Evolutionary conservation across 2,113 vertebrate genomes (phyloP).

Genomic region (Odobenus rosmarus): DNA sequence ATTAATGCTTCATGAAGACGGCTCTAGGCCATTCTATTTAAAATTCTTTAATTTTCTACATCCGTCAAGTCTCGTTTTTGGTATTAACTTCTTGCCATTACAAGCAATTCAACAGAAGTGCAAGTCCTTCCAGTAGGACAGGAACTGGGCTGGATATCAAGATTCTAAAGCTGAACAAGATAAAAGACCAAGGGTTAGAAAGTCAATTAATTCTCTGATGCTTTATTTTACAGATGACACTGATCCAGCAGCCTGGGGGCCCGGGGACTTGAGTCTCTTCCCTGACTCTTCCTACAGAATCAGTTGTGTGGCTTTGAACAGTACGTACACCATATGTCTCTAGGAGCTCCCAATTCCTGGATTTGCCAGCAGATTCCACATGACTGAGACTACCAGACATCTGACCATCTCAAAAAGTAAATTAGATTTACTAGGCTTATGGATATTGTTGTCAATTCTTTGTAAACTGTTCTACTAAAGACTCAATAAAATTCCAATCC

Average conservation of each 20-base stretch:
- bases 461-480: no score
- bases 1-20: not conserved
- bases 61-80: not conserved
- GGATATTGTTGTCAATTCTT: no score
- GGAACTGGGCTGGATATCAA: not conserved
- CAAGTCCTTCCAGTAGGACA: not conserved
- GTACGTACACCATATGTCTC: not conserved
- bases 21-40: not conserved
- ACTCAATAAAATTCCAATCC: no score
- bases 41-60: not conserved
- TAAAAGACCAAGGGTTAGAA: not conserved
- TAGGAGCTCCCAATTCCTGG: not conserved
- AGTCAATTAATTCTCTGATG: not conserved
- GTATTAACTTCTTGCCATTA: not conserved
- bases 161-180: no score
- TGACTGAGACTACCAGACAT: not conserved
- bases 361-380: not conserved
- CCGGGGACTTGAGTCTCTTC: accelerated
- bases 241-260: not conserved
- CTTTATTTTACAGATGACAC: not conserved
- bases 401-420: not conserved
- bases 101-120: not conserved
- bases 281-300: not conserved
- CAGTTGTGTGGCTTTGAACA: no score
- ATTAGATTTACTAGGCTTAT: not conserved